Percentiles rank a stretch among this genome's conserved stretches.
Conservation (phyloP, 2,888 invertebrate species). For the Cotesia congregata region DNA sequence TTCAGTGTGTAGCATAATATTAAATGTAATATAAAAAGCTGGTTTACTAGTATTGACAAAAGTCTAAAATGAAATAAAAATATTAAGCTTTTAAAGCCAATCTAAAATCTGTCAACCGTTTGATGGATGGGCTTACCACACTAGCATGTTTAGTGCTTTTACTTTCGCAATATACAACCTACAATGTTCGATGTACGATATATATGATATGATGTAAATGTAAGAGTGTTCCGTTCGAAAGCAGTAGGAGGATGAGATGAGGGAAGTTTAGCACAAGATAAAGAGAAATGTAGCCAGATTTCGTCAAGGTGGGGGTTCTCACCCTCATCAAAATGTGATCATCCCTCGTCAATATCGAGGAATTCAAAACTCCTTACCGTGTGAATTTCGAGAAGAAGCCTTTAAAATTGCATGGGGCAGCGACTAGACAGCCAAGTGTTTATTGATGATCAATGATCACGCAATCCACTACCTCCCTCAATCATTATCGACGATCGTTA, state of each 20-base stretch:
- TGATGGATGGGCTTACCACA: conserved; percentile 67
- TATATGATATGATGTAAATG: not conserved
- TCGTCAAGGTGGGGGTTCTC: conserved; percentile 45
- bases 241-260: conserved; percentile 24
- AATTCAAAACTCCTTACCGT: conserved; percentile 60
- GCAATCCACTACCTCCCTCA: not conserved
- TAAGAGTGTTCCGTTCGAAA: conserved; percentile 17
- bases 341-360: conserved; percentile 58
- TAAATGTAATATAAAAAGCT: not conserved
- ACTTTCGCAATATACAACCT: conserved; percentile 50
- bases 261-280: conserved; percentile 32
- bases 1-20: too few relatives aligned
- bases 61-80: conserved; percentile 21
- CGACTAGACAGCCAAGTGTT: not conserved
- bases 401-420: conserved; percentile 39
- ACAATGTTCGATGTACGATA: too few relatives aligned
- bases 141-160: conserved; percentile 64
- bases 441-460: conserved; percentile 1
- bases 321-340: conserved; percentile 65
- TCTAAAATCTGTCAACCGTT: conserved; percentile 69
- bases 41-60: not conserved
- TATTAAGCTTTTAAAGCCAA: conserved; percentile 53
- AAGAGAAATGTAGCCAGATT: conserved; percentile 24
- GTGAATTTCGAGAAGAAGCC: conserved; percentile 39
- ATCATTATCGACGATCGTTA: not conserved